Evolutionary conservation across 30 jellyfish, hydroid and myxozoan genomes (phyloP), one percentile per base, ranked within the genome.

Genomic region (Chrysaora quinquecirrha): DNA sequence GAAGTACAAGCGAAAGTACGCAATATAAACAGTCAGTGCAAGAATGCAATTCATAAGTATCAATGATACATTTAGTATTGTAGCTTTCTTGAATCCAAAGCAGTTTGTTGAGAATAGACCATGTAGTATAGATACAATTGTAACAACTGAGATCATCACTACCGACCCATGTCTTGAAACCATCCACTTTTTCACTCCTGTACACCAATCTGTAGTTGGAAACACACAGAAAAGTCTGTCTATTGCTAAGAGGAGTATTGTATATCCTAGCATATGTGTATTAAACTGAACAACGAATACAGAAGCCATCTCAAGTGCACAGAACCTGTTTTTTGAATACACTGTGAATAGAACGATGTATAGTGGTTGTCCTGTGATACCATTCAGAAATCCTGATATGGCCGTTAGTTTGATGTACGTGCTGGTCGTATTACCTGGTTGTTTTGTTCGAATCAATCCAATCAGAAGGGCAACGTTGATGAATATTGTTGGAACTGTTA

Each of bases 171-270:
- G 54, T 38, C 14, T 38, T 6, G 54, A 38, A 38, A 14, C 14
- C 6, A 38, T 6, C 14, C 11, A 3, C 14, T 38, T 38, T 6
- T 14, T 38, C 11, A 38, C 54, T 14, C 54, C 54, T 14, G 14
- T 6, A 38, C 11, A 6, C 54, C 60, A 48, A 16, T 67, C 69
- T 18, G 69, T 24, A 3, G 30, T 32, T 2, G 83, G 83, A 1
- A 49, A 48, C 1, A 67, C 83, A 31, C 76, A 30, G 71, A 80
- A 80, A 54, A 64, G 66, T 24, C 90, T 31, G 49, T 80, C 90
- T 2, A 80, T 23, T 20, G 90, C 90, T 21, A 80, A 30, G 1
- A 27, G 69, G 19, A 80, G 68, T 19, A 67, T 66, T 11, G 82
- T 20, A 34, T 66, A 80, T 16, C 66, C 83, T 14, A 65, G 72